Base-by-base conservation (phyloP, 2,888 invertebrate species). In the Cybosia mesomella region DNA sequence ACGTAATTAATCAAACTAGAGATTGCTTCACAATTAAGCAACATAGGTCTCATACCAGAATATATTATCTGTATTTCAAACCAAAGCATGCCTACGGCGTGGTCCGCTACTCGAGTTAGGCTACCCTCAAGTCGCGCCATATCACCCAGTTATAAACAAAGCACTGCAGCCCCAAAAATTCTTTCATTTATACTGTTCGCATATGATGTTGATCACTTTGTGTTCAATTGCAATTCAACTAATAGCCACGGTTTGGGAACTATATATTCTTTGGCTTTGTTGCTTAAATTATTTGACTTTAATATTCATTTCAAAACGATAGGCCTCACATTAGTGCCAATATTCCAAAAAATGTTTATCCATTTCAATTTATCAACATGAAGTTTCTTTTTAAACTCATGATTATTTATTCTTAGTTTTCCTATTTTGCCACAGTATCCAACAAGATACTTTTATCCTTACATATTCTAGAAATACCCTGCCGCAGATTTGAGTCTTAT, bases 21-120 rank as follows among this genome's bases (percentile, higher is more conserved):
- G 43, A 28, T 11, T 58, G 57, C 22, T 63, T 34, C 67, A 67
- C 62, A 49, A 8, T 49, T 21, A 36, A 34, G 49, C 22, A 10
- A 34, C 53, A 36, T 36, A 32, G 15, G 13, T 63, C 67, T 67
- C 67, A 62, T 49, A 22, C 67, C 67, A 62, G 15, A 49, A 58
- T 67, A 67, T 67, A 67, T 18, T 67, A 9, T 57, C 66, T 58
- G 8, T 61, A 62, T 67, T 32, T 67, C 67, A 49, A 62, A 67
- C 62, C 49, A 22, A 49, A 58, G 22, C 61, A 11, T n/a, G 67
- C 67, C 67, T 67, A 54, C 24, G 67, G 67, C 67, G n/a, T 62
- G 67, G 67, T 67, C 55, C 67, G 67, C 57, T 57, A 67, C 67
- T n/a, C 9, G 62, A 67, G 61, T 39, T 67, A 67, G 67, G 67